Evolutionary conservation across 2,888 invertebrate genomes (phyloP).

Genomic region (Lasius platythorax): DNA sequence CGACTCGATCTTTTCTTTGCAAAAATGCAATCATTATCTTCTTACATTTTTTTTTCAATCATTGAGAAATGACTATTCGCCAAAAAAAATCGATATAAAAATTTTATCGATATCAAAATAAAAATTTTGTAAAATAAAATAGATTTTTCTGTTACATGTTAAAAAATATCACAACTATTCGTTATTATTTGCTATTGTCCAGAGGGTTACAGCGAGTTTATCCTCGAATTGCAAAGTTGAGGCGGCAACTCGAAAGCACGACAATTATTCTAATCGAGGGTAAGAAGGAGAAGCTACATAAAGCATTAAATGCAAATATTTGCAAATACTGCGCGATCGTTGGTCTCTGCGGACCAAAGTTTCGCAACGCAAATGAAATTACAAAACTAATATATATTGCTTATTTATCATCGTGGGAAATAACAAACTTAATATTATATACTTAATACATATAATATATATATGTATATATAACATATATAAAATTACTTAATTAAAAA

Average conservation of each 20-base stretch:
- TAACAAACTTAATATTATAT: not conserved
- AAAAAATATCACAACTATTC: not conserved
- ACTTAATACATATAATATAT: not conserved
- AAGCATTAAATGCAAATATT: constrained; percentile 54
- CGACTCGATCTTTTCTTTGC: not conserved
- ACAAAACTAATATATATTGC: constrained; percentile 69
- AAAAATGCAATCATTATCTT: not conserved
- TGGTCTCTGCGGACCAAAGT: constrained; percentile 12
- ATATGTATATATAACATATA: not conserved
- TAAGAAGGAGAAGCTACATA: not conserved
- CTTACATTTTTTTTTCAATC: not conserved
- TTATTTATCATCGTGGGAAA: not conserved
- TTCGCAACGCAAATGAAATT: constrained; percentile 66
- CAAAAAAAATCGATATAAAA: not conserved
- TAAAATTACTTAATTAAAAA: not conserved
- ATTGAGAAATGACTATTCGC: not conserved
- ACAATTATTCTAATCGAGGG: constrained; percentile 30
- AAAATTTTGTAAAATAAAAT: constrained; percentile 1
- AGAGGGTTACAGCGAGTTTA: not conserved
- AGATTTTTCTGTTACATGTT: not conserved
- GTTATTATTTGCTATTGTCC: not conserved
- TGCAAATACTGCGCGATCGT: constrained; percentile 40
- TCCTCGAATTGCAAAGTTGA: not conserved
- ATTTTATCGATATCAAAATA: not conserved
- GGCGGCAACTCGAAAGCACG: not conserved